phyloP scores from a whole-genome alignment of 2,113 vertebrate species.

The Loxodonta africana region DNA sequence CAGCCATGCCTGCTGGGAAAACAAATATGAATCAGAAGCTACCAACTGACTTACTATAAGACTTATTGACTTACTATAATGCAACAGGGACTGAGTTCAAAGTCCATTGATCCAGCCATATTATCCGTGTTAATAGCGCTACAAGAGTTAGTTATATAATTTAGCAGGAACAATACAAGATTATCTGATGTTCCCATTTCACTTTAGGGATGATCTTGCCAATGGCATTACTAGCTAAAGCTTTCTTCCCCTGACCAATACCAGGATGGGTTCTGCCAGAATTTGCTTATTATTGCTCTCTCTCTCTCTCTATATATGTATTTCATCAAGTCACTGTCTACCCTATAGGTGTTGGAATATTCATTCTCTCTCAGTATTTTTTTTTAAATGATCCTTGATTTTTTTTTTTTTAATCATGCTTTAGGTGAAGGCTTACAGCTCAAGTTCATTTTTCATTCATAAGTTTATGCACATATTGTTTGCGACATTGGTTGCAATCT shows the following conservation, averaged over 20 bases:
- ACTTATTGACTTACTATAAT: not conserved
- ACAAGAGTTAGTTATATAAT: not conserved
- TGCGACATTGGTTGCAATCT: no score
- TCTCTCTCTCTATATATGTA: no score
- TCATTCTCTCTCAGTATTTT: not conserved
- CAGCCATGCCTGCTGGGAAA: not conserved
- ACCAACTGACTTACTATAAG: not conserved
- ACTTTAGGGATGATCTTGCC: not conserved
- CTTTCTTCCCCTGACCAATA: not conserved
- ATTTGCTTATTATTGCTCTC: not conserved
- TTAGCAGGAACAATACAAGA: not conserved
- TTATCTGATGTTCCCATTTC: not conserved
- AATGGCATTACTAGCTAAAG: not conserved
- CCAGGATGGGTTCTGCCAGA: not conserved
- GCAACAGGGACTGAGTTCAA: not conserved
- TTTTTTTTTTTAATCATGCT: no score
- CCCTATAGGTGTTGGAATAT: not conserved
- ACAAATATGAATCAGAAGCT: not conserved
- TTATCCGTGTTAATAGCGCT: not conserved
- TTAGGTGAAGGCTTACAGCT: no score
- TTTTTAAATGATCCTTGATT: not conserved
- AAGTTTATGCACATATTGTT: no score
- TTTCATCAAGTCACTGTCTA: no score
- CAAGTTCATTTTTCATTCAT: no score
- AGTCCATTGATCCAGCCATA: not conserved